Evolutionary conservation across 2,113 vertebrate species (phyloP).

Genomic region (Rhynchomys soricoides): DNA sequence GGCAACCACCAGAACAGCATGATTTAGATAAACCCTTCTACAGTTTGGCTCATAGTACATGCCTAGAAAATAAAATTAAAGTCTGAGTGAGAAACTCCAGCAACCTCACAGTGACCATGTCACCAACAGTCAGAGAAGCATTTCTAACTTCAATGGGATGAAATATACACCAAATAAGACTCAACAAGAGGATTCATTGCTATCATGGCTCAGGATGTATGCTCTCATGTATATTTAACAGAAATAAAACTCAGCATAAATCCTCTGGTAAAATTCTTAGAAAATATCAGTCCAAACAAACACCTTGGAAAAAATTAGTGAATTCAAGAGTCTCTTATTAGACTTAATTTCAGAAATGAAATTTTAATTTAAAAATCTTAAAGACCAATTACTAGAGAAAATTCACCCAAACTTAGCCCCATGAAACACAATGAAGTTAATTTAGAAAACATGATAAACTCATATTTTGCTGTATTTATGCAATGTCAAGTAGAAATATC

Average conservation of each 20-base stretch:
- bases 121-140: background rate
- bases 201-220: background rate
- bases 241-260: background rate
- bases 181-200: background rate
- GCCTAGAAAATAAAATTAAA: conserved; percentile 82
- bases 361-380: too few relatives aligned
- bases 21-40: conserved; percentile 93
- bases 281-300: background rate
- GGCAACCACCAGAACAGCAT: conserved; percentile 94
- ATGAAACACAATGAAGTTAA: too few relatives aligned
- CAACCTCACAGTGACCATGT: background rate
- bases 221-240: background rate
- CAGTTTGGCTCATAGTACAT: conserved; percentile 94
- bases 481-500: too few relatives aligned
- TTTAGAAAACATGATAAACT: too few relatives aligned
- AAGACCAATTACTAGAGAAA: too few relatives aligned
- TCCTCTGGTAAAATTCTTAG: too few relatives aligned
- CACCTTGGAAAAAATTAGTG: background rate
- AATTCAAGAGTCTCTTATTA: background rate
- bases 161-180: background rate
- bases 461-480: too few relatives aligned
- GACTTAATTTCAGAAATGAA: background rate
- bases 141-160: background rate
- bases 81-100: background rate
- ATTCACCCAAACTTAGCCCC: too few relatives aligned